These are phyloP conservation scores for Ectemnius cavifrons DNA, from an alignment of 2,888 invertebrate genomes.

Conservation along the genomic window DNA sequence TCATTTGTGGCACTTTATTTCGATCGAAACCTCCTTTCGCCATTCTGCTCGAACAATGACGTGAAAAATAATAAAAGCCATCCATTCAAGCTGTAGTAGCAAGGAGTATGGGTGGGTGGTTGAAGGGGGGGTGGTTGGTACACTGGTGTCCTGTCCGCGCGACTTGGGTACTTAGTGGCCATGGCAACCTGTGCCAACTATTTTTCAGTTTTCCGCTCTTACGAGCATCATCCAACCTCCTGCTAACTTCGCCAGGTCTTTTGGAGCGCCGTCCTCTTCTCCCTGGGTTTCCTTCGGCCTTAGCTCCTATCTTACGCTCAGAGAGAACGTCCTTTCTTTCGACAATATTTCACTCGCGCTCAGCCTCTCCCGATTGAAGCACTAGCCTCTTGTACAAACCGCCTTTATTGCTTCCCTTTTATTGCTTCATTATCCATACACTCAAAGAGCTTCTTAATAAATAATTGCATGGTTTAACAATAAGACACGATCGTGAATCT, in stretches of 20 bases:
- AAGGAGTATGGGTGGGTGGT: not conserved
- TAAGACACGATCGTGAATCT: too few species aligned
- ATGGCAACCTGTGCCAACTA: conserved; percentile 63
- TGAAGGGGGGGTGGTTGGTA: conserved; percentile 1
- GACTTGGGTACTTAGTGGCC: conserved; percentile 63
- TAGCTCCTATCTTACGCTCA: conserved; percentile 27
- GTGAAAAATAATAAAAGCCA: conserved; percentile 55
- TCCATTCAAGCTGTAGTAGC: conserved; percentile 30
- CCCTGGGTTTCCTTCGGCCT: conserved; percentile 18
- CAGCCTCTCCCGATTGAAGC: not conserved
- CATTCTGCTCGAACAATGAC: conserved; percentile 39
- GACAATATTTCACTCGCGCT: conserved; percentile 14
- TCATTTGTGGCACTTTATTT: conserved; percentile 8
- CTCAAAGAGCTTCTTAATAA: too few species aligned
- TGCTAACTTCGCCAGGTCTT: conserved; percentile 21
- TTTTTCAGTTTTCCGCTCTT: conserved; percentile 57
- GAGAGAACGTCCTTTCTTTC: conserved; percentile 28
- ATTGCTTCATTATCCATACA: not conserved
- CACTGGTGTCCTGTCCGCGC: conserved; percentile 42
- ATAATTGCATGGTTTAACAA: too few species aligned
- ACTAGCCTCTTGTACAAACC: too few species aligned
- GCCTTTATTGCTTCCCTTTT: conserved; percentile 11
- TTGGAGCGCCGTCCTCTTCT: not conserved
- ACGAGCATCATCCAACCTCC: conserved; percentile 23
- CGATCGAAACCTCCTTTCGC: conserved; percentile 11